phyloP scores from a whole-genome alignment of 2,113 vertebrate species.

The Carettochelys insculpta region DNA sequence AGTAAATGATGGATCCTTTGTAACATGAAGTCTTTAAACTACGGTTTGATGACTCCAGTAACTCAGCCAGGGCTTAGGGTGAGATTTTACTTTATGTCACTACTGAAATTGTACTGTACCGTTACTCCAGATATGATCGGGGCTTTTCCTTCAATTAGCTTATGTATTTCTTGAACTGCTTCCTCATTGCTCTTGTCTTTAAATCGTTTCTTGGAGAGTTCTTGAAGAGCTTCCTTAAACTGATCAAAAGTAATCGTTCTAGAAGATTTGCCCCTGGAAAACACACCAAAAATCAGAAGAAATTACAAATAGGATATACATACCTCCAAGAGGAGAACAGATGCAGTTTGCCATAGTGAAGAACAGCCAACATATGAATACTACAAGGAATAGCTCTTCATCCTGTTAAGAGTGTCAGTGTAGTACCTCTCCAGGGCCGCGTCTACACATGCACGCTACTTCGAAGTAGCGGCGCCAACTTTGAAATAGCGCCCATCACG shows the following conservation, averaged over 20 bases:
- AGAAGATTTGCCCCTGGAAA: constrained; percentile 87
- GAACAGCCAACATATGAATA: neutral
- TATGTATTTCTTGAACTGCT: constrained; percentile 88
- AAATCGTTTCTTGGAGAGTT: constrained; percentile 91
- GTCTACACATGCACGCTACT: too few relatives aligned
- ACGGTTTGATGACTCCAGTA: neutral
- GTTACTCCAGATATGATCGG: constrained; percentile 92
- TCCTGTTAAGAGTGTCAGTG: neutral
- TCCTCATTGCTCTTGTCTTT: constrained; percentile 91
- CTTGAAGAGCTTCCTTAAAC: constrained; percentile 89
- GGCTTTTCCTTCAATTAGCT: constrained; percentile 90
- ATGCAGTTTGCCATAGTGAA: neutral
- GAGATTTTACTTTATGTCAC: neutral
- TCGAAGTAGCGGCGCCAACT: too few relatives aligned
- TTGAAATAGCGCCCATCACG: too few relatives aligned
- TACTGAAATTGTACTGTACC: constrained; percentile 70
- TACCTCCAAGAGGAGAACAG: neutral
- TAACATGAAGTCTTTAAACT: neutral
- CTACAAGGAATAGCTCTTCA: neutral
- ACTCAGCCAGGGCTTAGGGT: neutral
- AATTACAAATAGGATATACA: neutral
- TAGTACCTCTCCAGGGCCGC: neutral
- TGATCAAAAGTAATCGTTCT: constrained; percentile 93
- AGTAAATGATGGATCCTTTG: neutral
- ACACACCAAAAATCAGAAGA: constrained; percentile 22